Percentiles rank a stretch among this genome's conserved stretches.
These are phyloP conservation scores for Rhorus exstirpatorius DNA, from an alignment of 2,888 invertebrate species.

Conservation along the genomic window DNA sequence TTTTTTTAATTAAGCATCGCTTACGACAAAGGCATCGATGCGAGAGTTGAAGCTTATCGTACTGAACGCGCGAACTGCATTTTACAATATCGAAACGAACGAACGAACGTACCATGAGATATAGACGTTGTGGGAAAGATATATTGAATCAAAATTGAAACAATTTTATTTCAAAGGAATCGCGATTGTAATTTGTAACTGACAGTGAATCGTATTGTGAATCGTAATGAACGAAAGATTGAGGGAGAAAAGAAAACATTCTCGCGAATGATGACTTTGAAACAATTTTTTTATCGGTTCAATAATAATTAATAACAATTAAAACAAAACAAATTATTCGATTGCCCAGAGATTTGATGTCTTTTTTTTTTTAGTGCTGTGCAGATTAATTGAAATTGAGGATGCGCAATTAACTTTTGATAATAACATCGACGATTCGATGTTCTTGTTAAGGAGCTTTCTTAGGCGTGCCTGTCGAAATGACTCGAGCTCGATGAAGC, in stretches of 20 bases:
- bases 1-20: conserved; percentile 31
- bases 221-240: conserved; percentile 7
- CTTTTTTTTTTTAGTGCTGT: no score
- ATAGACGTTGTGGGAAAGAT: conserved; percentile 74
- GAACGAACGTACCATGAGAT: conserved; percentile 76
- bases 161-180: no score
- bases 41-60: conserved; percentile 53
- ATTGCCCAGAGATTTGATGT: no score
- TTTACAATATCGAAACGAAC: conserved; percentile 45
- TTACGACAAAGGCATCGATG: conserved; percentile 30
- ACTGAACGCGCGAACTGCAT: conserved; percentile 44
- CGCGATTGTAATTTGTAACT: no score
- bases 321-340: no score
- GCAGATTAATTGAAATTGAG: no score
- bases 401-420: conserved; percentile 21
- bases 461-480: conserved; percentile 83
- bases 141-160: no score
- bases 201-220: conserved; percentile 34
- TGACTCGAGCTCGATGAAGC: conserved; percentile 74
- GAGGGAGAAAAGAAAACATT: no score
- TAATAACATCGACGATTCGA: conserved; percentile 75
- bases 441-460: conserved; percentile 81
- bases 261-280: no score
- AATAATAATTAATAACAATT: no score
- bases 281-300: no score